Conservation (phyloP, 2,797 vertebrate species). For the Xiphophorus birchmanni region DNA sequence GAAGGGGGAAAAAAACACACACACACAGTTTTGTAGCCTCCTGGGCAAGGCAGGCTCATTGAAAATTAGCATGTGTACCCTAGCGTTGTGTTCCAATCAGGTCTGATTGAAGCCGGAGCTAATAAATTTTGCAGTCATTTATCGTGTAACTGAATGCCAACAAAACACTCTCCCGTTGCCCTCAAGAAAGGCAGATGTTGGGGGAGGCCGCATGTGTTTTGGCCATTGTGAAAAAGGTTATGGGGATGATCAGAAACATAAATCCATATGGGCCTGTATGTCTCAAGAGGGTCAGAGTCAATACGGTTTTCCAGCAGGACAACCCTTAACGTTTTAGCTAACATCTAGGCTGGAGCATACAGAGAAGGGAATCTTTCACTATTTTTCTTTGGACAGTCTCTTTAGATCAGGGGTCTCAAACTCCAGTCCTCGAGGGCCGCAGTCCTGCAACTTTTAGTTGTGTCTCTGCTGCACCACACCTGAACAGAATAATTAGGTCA, state of each 20-base stretch:
- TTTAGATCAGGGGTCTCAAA: background rate
- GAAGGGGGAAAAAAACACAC: background rate
- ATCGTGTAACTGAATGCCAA: background rate
- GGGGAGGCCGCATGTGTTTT: background rate
- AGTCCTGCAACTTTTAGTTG: no score
- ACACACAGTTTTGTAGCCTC: background rate
- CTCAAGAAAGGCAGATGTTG: background rate
- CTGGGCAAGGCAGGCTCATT: background rate
- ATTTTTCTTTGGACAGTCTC: background rate
- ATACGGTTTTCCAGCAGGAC: background rate
- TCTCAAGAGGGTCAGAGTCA: background rate
- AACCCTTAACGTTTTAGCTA: background rate
- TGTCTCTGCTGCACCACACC: no score
- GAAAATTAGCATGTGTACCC: conserved; percentile 16
- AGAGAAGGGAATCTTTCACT: background rate
- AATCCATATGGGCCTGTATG: background rate
- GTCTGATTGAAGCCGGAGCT: conserved; percentile 10
- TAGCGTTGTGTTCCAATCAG: conserved; percentile 2
- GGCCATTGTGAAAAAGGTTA: background rate
- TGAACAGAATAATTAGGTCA: no score
- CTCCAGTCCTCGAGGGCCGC: no score
- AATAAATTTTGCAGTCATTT: conserved; percentile 5
- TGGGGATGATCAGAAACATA: background rate
- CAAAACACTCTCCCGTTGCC: background rate
- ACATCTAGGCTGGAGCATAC: background rate